Percentiles rank a stretch among this genome's conserved stretches.
Evolutionary conservation across 64 coral and sea anemone genomes (phyloP).

Genomic region (Porites australiensis): DNA sequence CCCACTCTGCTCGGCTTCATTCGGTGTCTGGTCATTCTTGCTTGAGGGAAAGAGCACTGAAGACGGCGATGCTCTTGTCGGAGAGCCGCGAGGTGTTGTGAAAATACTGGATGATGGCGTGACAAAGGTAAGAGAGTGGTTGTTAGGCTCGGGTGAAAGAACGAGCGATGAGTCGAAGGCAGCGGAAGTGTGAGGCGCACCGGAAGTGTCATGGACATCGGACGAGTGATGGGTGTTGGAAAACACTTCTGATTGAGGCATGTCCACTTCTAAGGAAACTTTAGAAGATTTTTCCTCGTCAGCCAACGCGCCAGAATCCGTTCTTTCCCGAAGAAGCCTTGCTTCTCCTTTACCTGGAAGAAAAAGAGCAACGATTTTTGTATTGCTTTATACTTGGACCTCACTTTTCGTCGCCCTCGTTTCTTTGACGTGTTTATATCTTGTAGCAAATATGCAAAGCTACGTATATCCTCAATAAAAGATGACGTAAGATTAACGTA

Average conservation of each 20-base stretch:
- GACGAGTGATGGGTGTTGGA: not conserved
- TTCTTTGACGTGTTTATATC: too few species aligned
- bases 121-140: conserved; percentile 19
- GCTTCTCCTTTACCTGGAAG: not conserved
- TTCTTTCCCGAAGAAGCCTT: not conserved
- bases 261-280: not conserved
- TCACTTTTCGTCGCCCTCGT: too few species aligned
- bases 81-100: not conserved
- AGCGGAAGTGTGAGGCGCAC: not conserved
- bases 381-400: too few species aligned
- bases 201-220: not conserved
- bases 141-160: not conserved
- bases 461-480: too few species aligned
- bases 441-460: too few species aligned
- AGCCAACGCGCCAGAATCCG: not conserved
- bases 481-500: too few species aligned
- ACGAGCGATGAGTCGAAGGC: not conserved
- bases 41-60: not conserved
- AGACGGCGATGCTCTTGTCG: not conserved
- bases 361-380: not conserved
- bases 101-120: conserved; percentile 32
- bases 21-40: not conserved
- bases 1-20: not conserved
- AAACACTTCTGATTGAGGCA: not conserved
- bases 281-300: not conserved